Evolutionary conservation across 2,888 invertebrate genomes (phyloP).

Genomic region (Heliconius ismenius): DNA sequence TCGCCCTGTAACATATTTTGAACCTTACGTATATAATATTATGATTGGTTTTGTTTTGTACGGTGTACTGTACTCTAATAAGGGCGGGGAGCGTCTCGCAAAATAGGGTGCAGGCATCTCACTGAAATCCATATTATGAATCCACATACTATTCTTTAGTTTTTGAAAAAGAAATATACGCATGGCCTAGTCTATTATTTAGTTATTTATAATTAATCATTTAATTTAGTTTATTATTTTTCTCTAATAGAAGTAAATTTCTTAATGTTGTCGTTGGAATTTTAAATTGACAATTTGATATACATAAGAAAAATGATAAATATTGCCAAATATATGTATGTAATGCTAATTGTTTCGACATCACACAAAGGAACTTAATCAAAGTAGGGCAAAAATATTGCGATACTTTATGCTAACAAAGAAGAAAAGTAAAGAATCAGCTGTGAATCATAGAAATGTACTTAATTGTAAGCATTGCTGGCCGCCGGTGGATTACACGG

Average conservation of each 20-base stretch:
- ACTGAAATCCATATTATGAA: conserved; percentile 41
- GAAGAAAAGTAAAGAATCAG: neutral
- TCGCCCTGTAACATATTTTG: conserved; percentile 1
- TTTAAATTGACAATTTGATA: too few species aligned
- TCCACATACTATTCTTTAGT: conserved; percentile 33
- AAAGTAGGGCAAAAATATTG: conserved; percentile 3
- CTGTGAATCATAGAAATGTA: conserved; percentile 5
- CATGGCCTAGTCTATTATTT: neutral
- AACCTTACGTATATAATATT: neutral
- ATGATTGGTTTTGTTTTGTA: conserved; percentile 9
- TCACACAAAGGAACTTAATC: neutral
- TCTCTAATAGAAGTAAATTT: neutral
- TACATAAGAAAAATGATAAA: neutral
- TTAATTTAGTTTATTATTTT: neutral
- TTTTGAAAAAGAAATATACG: conserved; percentile 17
- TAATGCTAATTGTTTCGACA: neutral
- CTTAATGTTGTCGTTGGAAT: neutral
- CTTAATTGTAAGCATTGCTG: neutral
- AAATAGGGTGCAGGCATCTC: conserved; percentile 42
- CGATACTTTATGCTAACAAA: neutral
- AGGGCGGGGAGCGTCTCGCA: conserved; percentile 41
- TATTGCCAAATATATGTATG: neutral
- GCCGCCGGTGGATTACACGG: too few species aligned
- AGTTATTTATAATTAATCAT: conserved; percentile 3
- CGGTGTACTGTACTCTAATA: conserved; percentile 32